phyloP scores from a whole-genome alignment of 2,113 vertebrate genomes.

The Scalopus aquaticus region DNA sequence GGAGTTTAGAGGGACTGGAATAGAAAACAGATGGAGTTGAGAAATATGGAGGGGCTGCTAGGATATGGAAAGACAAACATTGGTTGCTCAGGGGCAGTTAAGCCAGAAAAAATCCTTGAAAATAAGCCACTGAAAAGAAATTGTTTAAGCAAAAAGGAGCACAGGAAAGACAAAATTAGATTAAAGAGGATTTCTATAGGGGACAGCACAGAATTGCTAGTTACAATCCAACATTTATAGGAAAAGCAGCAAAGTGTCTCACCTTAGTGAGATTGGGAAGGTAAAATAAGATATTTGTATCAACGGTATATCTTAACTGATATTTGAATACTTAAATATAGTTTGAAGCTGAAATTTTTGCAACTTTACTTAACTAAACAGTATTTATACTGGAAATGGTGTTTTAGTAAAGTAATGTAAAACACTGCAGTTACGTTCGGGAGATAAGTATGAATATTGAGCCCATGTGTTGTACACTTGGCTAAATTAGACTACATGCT shows the following conservation, averaged over 20 bases:
- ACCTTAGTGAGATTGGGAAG: background rate
- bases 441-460: background rate
- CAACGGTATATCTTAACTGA: background rate
- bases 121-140: background rate
- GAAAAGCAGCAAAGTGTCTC: background rate
- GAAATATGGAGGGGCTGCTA: conserved; percentile 31
- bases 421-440: background rate
- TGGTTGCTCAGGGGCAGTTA: conserved; percentile 23
- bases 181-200: background rate
- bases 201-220: background rate
- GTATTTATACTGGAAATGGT: background rate
- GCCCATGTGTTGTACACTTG: background rate
- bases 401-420: background rate
- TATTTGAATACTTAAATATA: background rate
- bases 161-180: background rate
- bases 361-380: background rate
- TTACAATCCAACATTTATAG: background rate
- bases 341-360: background rate
- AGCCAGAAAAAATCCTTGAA: conserved; percentile 48
- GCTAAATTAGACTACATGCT: background rate
- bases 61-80: conserved; percentile 60
- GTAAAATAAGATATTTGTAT: background rate
- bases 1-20: conserved; percentile 33
- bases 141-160: background rate
- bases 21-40: conserved; percentile 66